Evolutionary conservation across 53 echinoderm and acorn worm genomes (phyloP).

Genomic region (Holothuria leucospilota): DNA sequence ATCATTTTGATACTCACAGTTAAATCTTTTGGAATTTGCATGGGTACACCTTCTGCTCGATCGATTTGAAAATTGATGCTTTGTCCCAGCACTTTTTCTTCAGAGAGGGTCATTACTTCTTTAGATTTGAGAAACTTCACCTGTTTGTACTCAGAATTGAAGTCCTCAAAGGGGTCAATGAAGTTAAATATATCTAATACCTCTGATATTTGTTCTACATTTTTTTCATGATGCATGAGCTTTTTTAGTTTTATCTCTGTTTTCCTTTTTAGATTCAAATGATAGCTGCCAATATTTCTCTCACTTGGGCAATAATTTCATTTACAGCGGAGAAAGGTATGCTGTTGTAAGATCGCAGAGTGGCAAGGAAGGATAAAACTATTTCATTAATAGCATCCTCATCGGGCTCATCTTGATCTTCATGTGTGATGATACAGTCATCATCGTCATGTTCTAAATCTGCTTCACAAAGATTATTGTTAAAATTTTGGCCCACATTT

Average conservation of each 20-base stretch:
- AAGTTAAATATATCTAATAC: background rate
- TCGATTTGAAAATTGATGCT: constrained; percentile 38
- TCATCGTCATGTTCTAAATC: background rate
- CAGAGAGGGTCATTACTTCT: constrained; percentile 25
- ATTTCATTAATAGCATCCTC: background rate
- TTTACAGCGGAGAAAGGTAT: too few species aligned
- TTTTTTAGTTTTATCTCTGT: constrained; percentile 10
- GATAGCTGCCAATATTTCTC: constrained; percentile 7
- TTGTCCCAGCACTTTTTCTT: constrained; percentile 47
- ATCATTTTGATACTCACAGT: background rate
- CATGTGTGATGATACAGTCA: background rate
- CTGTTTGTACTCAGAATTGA: constrained; percentile 11
- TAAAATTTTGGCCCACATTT: too few species aligned
- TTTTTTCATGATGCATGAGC: background rate
- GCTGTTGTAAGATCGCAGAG: too few species aligned
- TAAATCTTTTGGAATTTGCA: constrained; percentile 33
- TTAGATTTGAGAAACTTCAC: constrained; percentile 12
- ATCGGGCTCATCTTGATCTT: constrained; percentile 1
- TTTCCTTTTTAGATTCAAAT: background rate
- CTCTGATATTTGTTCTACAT: background rate
- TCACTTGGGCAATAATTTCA: background rate
- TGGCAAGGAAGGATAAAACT: too few species aligned
- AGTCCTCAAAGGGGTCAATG: constrained; percentile 20
- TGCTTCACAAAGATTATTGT: too few species aligned
- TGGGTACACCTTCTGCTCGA: constrained; percentile 31